Conservation (phyloP, 1,140 invertebrate genomes). For the Pogonomyrmex barbatus region DNA sequence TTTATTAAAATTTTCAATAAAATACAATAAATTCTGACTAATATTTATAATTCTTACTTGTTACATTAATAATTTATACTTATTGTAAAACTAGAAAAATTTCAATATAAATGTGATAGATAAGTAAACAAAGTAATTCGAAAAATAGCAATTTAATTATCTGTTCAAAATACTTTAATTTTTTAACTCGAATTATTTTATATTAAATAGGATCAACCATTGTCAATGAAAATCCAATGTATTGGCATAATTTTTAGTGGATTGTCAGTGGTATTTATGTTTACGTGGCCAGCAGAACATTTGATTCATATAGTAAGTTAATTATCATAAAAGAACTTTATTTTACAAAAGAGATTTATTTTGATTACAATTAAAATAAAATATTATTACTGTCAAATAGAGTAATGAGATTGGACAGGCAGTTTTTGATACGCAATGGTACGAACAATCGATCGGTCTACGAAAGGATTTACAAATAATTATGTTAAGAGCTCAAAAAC, state of each 20-base stretch:
- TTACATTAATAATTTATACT: too few species aligned
- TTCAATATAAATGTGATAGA: too few species aligned
- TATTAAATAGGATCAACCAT: slow-evolving; percentile 22
- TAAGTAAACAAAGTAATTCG: too few species aligned
- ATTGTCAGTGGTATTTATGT: slow-evolving; percentile 69
- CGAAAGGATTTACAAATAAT: neutral
- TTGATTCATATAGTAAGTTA: slow-evolving; percentile 43
- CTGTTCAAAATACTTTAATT: neutral
- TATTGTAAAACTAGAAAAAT: too few species aligned
- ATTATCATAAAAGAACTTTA: neutral
- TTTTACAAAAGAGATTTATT: neutral
- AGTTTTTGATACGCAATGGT: slow-evolving; percentile 28
- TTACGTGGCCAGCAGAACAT: slow-evolving; percentile 59
- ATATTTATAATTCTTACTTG: neutral
- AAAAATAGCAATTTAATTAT: neutral
- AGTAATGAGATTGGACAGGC: slow-evolving; percentile 9
- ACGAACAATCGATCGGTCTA: neutral
- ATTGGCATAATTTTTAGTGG: slow-evolving; percentile 55
- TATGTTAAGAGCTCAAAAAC: slow-evolving; percentile 65
- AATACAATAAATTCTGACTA: neutral
- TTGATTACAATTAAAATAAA: neutral
- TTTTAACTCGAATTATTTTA: neutral
- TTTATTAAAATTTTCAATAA: neutral
- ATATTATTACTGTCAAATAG: neutral
- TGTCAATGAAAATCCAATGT: slow-evolving; percentile 71